phyloP scores from a whole-genome alignment of 2,888 invertebrate species.

The Auanema sp. region DNA sequence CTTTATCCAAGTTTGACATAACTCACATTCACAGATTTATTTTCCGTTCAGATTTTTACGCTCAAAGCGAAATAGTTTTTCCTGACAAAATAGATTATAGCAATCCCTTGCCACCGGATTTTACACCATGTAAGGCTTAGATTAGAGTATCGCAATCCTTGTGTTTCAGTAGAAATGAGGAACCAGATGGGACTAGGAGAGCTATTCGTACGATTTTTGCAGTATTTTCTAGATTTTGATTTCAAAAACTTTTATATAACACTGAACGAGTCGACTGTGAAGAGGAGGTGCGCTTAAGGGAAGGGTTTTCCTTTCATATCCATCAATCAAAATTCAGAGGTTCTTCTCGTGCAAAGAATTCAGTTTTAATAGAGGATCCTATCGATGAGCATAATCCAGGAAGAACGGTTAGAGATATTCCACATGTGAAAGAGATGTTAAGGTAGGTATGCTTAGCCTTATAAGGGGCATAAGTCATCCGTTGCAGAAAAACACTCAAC shows the following conservation, averaged over 20 bases:
- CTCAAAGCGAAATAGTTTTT: slow-evolving; percentile 18
- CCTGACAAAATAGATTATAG: slow-evolving; percentile 29
- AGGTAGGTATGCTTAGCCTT: slow-evolving; percentile 12
- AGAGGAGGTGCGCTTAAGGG: slow-evolving; percentile 12
- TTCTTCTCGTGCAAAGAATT: slow-evolving; percentile 9
- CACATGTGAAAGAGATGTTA: slow-evolving; percentile 20
- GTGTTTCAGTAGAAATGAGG: slow-evolving; percentile 23
- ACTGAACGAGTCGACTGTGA: slow-evolving; percentile 27
- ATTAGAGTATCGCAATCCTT: neutral
- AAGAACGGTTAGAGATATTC: slow-evolving; percentile 26
- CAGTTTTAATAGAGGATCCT: slow-evolving; percentile 59
- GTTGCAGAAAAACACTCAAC: no score
- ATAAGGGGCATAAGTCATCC: no score
- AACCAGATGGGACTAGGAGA: slow-evolving; percentile 41
- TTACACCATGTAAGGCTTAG: slow-evolving; percentile 14
- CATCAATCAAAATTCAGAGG: neutral
- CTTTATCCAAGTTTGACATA: slow-evolving; percentile 19
- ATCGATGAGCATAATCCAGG: slow-evolving; percentile 60
- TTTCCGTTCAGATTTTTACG: slow-evolving; percentile 23
- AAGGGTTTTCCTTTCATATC: neutral
- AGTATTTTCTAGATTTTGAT: slow-evolving; percentile 57
- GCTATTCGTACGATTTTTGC: slow-evolving; percentile 55
- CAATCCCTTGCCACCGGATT: slow-evolving; percentile 22
- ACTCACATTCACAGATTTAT: neutral
- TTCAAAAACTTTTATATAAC: slow-evolving; percentile 45